A percentile compares a stretch with the other conserved stretches of the same genome.
Conservation (phyloP, 2,113 vertebrate genomes). For the Bufo gargarizans region DNA sequence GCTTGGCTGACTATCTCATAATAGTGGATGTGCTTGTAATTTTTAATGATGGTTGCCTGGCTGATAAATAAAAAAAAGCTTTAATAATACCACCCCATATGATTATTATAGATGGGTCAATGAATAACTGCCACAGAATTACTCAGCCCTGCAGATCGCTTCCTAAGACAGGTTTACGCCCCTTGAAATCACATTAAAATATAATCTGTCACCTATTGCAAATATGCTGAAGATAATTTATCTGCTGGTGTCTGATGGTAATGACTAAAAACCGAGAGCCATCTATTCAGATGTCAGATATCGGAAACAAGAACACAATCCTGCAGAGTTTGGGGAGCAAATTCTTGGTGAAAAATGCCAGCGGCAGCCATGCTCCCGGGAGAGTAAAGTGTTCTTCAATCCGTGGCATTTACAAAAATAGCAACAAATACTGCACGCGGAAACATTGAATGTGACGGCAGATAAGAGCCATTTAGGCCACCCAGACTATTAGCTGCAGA, state of each 20-base stretch:
- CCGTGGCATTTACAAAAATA: slow-evolving; percentile 52
- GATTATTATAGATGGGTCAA: slow-evolving; percentile 50
- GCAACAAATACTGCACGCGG: slow-evolving; percentile 37
- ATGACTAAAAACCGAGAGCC: slow-evolving; percentile 50
- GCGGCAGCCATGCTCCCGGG: slow-evolving; percentile 41
- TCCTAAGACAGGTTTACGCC: slow-evolving; percentile 38
- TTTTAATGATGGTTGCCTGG: slow-evolving; percentile 45
- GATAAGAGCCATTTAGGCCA: slow-evolving; percentile 35
- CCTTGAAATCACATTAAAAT: slow-evolving; percentile 48
- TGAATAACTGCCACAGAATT: slow-evolving; percentile 47
- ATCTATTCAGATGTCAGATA: slow-evolving; percentile 55
- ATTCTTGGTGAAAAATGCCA: slow-evolving; percentile 47
- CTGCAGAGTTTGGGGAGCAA: slow-evolving; percentile 47
- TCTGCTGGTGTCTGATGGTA: slow-evolving; percentile 40
- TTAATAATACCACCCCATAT: slow-evolving; percentile 38
- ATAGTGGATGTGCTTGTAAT: slow-evolving; percentile 50
- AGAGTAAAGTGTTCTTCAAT: slow-evolving; percentile 46
- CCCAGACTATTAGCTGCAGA: slow-evolving; percentile 38
- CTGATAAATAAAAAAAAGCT: slow-evolving; percentile 43
- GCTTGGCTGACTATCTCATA: slow-evolving; percentile 42
- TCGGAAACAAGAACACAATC: slow-evolving; percentile 47
- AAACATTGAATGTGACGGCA: slow-evolving; percentile 47
- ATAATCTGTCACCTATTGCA: slow-evolving; percentile 54
- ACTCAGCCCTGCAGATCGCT: slow-evolving; percentile 44
- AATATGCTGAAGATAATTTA: slow-evolving; percentile 29